Base-by-base conservation (phyloP, 2,113 vertebrate genomes). In the Arvicanthis niloticus region DNA sequence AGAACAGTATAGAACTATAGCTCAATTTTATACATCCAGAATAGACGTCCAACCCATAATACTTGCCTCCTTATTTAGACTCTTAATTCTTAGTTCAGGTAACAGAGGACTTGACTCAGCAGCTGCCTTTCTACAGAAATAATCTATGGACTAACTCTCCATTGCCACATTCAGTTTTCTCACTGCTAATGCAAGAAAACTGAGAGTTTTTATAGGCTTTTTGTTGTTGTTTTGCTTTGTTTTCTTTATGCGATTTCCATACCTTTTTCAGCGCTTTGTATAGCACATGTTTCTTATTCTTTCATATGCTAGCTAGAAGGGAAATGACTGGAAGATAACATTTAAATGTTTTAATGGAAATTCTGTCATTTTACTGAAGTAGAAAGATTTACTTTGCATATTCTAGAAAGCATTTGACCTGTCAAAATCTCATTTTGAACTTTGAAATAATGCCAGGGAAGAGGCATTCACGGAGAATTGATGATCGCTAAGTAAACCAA, bases 401-500 rank as follows among this genome's bases (percentile, higher is more conserved):
- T 97, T 94, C 53, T 81, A 92, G 90, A 65, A 93, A 42, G 90
- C 85, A 7, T 88, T 42, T 77, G 68, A 85, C 80, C 91, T 98
- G 56, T 97, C 92, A 96, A 53, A 98, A 86, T 97, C 81, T 96
- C 88, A 91, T 96, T 97, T 93, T 93, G 82, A 98, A 97, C 68
- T 96, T 96, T 84, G 45, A 97, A 97, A 62, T 96, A 95, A 26
- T 94, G 31, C 68, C 34, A 87, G 94, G 31, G 37, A 93, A 76
- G 86, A 97, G 85, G 8, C 45, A 78, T 94, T 95, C 62, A 29
- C 75, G 48, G 56, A 60, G 93, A 97, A 97, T 97, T 97, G 48
- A 82, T 97, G 96, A 97, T 98, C 10, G 1, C 93, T 96, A 81
- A 97, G 93, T 98, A 98, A 98, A 98, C 87, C 24, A 97, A 93